A percentile compares a stretch with the other conserved stretches of the same genome.
Evolutionary conservation across 2,888 invertebrate genomes (phyloP).

Genomic region (Epistrophe grossulariae): DNA sequence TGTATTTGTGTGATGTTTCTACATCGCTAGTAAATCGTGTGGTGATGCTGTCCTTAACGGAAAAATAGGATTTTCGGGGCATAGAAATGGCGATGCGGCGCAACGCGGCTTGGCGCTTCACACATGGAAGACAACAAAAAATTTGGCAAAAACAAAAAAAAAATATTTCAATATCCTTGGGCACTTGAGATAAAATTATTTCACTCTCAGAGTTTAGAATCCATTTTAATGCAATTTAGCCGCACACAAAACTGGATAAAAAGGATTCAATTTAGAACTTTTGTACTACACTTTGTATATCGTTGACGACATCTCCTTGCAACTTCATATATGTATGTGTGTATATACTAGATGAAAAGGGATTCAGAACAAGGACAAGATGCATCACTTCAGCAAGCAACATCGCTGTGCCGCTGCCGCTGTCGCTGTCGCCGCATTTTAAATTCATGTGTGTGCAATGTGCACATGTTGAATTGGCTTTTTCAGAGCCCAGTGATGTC

Average conservation of each 20-base stretch:
- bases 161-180: constrained; percentile 70
- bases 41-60: constrained; percentile 4
- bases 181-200: constrained; percentile 72
- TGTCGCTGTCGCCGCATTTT: constrained; percentile 15
- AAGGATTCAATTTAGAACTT: constrained; percentile 73
- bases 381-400: constrained; percentile 11
- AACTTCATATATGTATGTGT: neutral
- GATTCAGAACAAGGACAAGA: constrained; percentile 60
- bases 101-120: neutral
- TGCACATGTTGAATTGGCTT: constrained; percentile 68
- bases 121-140: neutral
- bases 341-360: neutral
- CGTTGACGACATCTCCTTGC: constrained; percentile 22
- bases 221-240: constrained; percentile 72
- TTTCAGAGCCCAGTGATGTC: constrained; percentile 4
- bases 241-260: constrained; percentile 64
- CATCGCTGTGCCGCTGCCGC: constrained; percentile 1
- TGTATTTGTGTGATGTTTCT: constrained; percentile 32
- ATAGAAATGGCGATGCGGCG: neutral
- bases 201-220: constrained; percentile 69
- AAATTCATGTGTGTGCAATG: constrained; percentile 47
- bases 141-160: constrained; percentile 20
- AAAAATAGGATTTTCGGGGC: constrained; percentile 42
- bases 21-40: constrained; percentile 55
- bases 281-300: constrained; percentile 47